phyloP scores from a whole-genome alignment of 2,797 vertebrate genomes.

The Acanthornis magna region DNA sequence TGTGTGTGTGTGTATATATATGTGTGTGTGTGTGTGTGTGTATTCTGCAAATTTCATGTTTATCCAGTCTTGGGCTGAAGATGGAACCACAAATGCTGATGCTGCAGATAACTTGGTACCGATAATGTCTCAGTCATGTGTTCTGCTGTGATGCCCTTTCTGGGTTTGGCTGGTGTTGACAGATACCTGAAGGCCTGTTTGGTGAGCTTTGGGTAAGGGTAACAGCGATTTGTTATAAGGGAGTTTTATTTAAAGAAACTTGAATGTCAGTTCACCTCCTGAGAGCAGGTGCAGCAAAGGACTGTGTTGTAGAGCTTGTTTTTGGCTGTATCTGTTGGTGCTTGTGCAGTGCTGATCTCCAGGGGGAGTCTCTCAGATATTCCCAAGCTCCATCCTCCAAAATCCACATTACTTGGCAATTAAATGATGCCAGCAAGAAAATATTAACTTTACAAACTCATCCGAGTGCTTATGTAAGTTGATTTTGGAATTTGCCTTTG shows the following conservation, averaged over 20 bases:
- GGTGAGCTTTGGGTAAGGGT: background rate
- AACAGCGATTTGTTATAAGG: background rate
- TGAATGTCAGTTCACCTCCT: background rate
- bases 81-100: background rate
- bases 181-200: background rate
- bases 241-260: background rate
- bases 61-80: background rate
- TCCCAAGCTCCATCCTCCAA: background rate
- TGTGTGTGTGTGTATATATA: background rate
- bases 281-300: background rate
- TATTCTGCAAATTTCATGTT: background rate
- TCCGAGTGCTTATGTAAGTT: background rate
- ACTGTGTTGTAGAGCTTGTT: background rate
- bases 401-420: background rate
- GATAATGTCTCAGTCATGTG: accelerated
- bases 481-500: background rate
- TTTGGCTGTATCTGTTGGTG: background rate
- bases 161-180: background rate
- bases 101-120: background rate
- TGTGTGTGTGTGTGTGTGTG: background rate
- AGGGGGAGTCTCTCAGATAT: background rate
- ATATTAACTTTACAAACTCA: background rate
- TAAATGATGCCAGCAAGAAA: background rate
- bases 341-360: background rate
- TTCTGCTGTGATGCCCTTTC: background rate